These are phyloP conservation scores for Auanema freiburgensis DNA, from an alignment of 2,888 invertebrate genomes.

Conservation along the genomic window DNA sequence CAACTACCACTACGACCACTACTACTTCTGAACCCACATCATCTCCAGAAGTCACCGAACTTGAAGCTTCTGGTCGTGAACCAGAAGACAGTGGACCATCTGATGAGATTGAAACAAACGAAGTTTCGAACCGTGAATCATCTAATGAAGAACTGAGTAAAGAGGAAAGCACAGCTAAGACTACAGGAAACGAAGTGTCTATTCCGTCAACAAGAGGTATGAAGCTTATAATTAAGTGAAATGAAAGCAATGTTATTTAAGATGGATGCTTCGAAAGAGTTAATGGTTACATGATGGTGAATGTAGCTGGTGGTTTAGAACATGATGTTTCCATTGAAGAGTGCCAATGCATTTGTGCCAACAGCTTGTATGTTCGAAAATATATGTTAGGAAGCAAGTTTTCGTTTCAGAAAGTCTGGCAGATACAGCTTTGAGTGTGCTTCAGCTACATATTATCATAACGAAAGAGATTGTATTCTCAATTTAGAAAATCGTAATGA, in stretches of 20 bases:
- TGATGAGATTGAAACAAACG: neutral
- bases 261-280: constrained; percentile 51
- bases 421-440: constrained; percentile 61
- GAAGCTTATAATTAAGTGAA: constrained; percentile 20
- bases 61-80: neutral
- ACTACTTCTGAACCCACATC: constrained; percentile 13
- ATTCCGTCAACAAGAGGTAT: neutral
- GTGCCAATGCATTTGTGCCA: constrained; percentile 63
- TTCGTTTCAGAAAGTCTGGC: constrained; percentile 47
- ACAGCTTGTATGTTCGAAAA: constrained; percentile 44
- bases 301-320: constrained; percentile 60
- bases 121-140: no score
- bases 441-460: constrained; percentile 63
- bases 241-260: constrained; percentile 8
- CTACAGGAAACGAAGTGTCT: constrained; percentile 1
- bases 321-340: constrained; percentile 57
- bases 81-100: neutral
- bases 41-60: constrained; percentile 5
- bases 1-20: neutral
- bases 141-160: neutral
- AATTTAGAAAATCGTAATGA: constrained; percentile 51
- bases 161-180: neutral
- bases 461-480: constrained; percentile 59
- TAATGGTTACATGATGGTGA: constrained; percentile 47
- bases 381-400: constrained; percentile 1